Evolutionary conservation across 2,888 invertebrate species (phyloP).

Genomic region (Zhengitettix transpicula): DNA sequence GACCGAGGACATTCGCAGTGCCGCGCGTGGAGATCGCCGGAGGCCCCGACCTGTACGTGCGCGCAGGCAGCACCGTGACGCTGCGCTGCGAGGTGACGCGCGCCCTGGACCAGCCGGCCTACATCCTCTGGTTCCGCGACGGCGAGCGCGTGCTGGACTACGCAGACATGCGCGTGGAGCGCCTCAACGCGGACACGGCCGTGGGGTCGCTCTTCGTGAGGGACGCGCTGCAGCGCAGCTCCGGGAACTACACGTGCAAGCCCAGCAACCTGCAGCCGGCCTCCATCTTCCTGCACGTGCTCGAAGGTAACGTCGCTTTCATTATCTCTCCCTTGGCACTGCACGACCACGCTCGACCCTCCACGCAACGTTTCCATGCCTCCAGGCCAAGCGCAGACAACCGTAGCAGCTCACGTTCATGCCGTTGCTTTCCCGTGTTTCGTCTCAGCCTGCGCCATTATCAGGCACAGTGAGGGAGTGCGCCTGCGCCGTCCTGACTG

Average conservation of each 20-base stretch:
- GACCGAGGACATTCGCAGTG: slow-evolving; percentile 40
- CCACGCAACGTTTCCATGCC: too few species aligned
- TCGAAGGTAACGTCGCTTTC: slow-evolving; percentile 52
- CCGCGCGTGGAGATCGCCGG: slow-evolving; percentile 84
- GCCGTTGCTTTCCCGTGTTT: too few species aligned
- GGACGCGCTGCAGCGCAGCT: slow-evolving; percentile 54
- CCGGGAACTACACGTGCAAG: slow-evolving; percentile 86
- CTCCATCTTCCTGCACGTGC: slow-evolving; percentile 74
- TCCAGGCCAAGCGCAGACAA: too few species aligned
- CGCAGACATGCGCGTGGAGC: slow-evolving; percentile 49
- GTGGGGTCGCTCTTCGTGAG: slow-evolving; percentile 59
- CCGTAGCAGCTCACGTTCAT: too few species aligned
- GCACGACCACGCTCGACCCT: too few species aligned
- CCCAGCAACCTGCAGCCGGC: slow-evolving; percentile 84
- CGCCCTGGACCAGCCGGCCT: slow-evolving; percentile 78
- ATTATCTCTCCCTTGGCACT: background rate
- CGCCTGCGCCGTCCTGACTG: too few species aligned
- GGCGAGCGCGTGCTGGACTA: slow-evolving; percentile 60
- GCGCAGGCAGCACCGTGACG: slow-evolving; percentile 75
- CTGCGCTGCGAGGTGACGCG: slow-evolving; percentile 81
- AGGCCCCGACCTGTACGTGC: slow-evolving; percentile 78
- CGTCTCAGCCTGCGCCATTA: too few species aligned
- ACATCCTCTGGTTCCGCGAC: slow-evolving; percentile 91
- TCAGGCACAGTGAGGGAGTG: too few species aligned
- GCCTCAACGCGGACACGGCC: slow-evolving; percentile 48